Base-by-base conservation (phyloP, 2,113 vertebrate genomes). In the Phaethon lepturus region DNA sequence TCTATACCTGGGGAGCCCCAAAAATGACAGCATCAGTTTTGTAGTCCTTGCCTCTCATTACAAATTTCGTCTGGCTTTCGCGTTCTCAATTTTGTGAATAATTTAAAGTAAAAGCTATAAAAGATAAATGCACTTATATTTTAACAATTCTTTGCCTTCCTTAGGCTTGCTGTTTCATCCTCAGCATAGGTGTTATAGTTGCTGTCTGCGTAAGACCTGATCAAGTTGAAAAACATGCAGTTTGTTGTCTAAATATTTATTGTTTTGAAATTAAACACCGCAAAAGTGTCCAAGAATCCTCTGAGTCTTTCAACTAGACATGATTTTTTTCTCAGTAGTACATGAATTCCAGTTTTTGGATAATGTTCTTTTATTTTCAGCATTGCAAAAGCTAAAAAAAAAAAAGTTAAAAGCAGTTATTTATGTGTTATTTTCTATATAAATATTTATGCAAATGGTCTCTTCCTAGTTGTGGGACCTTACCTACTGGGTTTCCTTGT, bases 1-100 rank as follows among this genome's bases (percentile, higher is more conserved):
- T 53, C 49, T 8, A 0, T 49, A 16, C 8, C 9, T 19, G 7
- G 3, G 7, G 13, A 62, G 11, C 13, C 35, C 19, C 11, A 9
- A 40, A 22, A 31, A 55, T 42, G 10, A 22, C 11, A 11, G 14
- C 3, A 44, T 55, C 18, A 0, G 1, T 38, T 82, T 62, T 35
- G 3, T 62, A 45, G 13, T 11, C 26, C 9, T 22, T 73, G 19
- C 19, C 4, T 50, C 10, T 19, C 12, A 1, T 50, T 49, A 24
- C 25, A 13, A 4, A 1, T 31, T 71, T 63, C 2, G 11, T 50
- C 23, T 86, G 35, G 19, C 11, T 35, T 76, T 68, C 10, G 7
- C 10, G 31, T 56, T 20, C 3, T 19, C 17, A n/a, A 4, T 52
- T 42, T 47, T 45, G 7, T 76, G 28, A 22, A 11, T 58, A 59